These are phyloP conservation scores for Hylaeus anthracinus DNA, from an alignment of 1,140 invertebrate species.

Conservation along the genomic window DNA sequence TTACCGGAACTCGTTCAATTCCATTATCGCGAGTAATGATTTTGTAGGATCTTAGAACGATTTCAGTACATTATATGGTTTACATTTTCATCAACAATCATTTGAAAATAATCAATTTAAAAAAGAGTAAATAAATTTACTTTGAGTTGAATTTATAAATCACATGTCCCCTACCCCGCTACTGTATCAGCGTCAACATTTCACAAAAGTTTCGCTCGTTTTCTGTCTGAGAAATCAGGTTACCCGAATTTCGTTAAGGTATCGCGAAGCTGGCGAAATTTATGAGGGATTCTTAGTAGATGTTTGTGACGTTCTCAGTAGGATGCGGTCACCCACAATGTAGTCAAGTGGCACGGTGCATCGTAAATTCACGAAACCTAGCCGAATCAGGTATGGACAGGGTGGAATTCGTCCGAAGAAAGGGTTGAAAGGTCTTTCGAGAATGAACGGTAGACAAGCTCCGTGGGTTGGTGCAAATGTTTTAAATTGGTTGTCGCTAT, in stretches of 20 bases:
- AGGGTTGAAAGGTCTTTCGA: neutral
- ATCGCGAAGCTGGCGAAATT: slow-evolving; percentile 28
- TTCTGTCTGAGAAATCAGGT: neutral
- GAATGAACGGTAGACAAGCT: neutral
- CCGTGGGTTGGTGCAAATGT: neutral
- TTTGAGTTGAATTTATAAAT: too few species aligned
- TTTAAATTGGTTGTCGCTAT: neutral
- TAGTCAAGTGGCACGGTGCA: slow-evolving; percentile 23
- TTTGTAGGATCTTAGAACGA: too few species aligned
- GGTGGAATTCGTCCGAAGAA: neutral
- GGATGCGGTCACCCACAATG: slow-evolving; percentile 55
- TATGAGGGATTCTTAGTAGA: slow-evolving; percentile 45
- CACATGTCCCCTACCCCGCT: too few species aligned
- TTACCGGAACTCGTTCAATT: slow-evolving; percentile 1
- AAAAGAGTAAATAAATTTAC: too few species aligned
- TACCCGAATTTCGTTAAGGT: slow-evolving; percentile 16
- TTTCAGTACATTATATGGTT: too few species aligned
- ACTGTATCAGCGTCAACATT: neutral
- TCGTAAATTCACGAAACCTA: slow-evolving; percentile 55
- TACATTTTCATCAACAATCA: too few species aligned
- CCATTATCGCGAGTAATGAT: slow-evolving; percentile 9
- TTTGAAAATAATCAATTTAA: too few species aligned
- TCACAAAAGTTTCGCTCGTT: neutral
- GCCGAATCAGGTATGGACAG: neutral
- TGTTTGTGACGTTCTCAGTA: slow-evolving; percentile 27